phyloP scores from a whole-genome alignment of 1,140 invertebrate species.

The Batillaria attramentaria region DNA sequence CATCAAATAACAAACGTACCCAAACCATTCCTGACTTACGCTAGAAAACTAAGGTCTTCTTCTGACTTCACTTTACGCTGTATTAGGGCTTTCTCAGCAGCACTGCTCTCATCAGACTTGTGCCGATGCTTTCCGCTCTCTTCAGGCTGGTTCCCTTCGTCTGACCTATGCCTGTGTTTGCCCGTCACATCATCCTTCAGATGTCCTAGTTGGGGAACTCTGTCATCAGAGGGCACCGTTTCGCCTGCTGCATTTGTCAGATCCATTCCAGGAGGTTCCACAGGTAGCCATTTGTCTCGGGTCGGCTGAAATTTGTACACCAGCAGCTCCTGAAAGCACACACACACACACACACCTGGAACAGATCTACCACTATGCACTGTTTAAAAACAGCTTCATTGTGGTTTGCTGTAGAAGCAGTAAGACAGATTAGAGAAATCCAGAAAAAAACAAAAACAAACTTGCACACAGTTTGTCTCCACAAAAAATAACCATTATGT shows the following conservation, averaged over 20 bases:
- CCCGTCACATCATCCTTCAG: too few species aligned
- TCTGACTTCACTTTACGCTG: conserved; percentile 50
- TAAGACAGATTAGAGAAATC: too few species aligned
- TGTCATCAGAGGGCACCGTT: too few species aligned
- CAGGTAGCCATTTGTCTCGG: conserved; percentile 14
- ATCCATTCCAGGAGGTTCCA: not conserved
- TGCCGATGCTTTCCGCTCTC: conserved; percentile 41
- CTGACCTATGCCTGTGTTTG: too few species aligned
- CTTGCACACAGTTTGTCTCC: too few species aligned
- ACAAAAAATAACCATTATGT: too few species aligned
- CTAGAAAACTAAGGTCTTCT: conserved; percentile 41
- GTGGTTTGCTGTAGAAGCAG: too few species aligned
- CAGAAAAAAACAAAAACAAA: not conserved
- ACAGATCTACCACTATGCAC: too few species aligned
- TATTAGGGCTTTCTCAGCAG: conserved; percentile 29
- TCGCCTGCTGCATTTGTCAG: too few species aligned
- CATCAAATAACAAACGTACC: not conserved
- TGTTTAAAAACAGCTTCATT: not conserved
- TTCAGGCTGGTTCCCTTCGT: conserved; percentile 23
- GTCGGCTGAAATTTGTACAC: conserved; percentile 73
- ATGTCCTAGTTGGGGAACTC: too few species aligned
- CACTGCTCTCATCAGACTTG: conserved; percentile 46
- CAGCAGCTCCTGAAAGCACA: conserved; percentile 75
- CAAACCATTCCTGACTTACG: not conserved
- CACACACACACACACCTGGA: too few species aligned